Conservation (phyloP, 2,888 invertebrate species). For the Ormyrus pomaceus region DNA sequence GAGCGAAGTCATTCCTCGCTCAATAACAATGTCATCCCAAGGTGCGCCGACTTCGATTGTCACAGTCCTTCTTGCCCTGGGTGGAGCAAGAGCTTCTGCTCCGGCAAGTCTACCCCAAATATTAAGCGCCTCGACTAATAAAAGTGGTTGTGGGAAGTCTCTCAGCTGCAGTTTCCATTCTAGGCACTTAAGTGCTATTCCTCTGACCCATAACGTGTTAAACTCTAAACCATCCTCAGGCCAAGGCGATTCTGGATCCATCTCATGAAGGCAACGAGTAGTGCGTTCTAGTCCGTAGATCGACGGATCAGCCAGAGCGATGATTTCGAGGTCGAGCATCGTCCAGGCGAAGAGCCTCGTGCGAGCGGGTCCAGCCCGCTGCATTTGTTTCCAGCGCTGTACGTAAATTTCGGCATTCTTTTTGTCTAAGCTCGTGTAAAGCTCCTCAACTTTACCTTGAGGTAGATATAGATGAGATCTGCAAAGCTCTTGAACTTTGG, state of each 20-base stretch:
- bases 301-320: constrained; percentile 90
- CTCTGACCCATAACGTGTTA: constrained; percentile 94
- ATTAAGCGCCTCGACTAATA: constrained; percentile 88
- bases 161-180: constrained; percentile 93
- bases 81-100: constrained; percentile 89
- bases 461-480: constrained; percentile 90
- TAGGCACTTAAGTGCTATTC: constrained; percentile 87
- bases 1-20: constrained; percentile 94
- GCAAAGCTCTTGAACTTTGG: constrained; percentile 89
- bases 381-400: constrained; percentile 88
- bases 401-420: constrained; percentile 98
- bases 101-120: constrained; percentile 94
- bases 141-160: constrained; percentile 96
- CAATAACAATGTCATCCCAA: constrained; percentile 88
- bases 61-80: constrained; percentile 87
- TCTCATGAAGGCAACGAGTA: constrained; percentile 83
- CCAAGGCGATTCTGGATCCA: constrained; percentile 94
- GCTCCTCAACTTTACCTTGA: constrained; percentile 90
- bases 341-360: constrained; percentile 92
- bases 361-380: constrained; percentile 79
- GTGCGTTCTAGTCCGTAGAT: constrained; percentile 90
- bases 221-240: constrained; percentile 93
- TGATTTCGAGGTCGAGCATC: constrained; percentile 84
- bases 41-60: constrained; percentile 89
- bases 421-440: constrained; percentile 90